phyloP scores from a whole-genome alignment of 1,140 invertebrate genomes.

The Pantala flavescens region DNA sequence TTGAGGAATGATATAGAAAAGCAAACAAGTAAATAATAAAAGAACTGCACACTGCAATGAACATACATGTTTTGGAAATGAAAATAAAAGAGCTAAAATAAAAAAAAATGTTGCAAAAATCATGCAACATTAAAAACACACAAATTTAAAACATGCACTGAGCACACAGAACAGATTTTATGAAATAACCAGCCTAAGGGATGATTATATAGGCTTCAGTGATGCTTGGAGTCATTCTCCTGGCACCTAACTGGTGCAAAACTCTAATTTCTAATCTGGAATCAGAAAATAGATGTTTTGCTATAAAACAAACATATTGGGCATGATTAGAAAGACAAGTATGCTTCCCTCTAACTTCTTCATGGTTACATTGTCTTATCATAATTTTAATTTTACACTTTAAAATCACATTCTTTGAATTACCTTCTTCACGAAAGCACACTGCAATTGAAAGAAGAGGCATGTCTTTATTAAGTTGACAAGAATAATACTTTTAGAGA shows the following conservation, averaged over 20 bases:
- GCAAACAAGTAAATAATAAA: no score
- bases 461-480: no score
- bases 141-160: no score
- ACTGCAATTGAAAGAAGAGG: not conserved
- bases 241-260: not conserved
- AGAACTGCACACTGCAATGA: no score
- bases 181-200: slow-evolving; percentile 1
- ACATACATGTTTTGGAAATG: no score
- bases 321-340: not conserved
- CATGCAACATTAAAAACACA: no score
- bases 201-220: not conserved
- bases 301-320: not conserved
- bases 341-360: not conserved
- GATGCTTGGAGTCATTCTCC: not conserved
- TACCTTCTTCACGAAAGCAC: not conserved
- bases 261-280: slow-evolving; percentile 6
- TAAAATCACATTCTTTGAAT: not conserved
- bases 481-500: no score
- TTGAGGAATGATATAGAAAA: no score
- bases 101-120: no score
- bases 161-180: not conserved
- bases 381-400: not conserved
- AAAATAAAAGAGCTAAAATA: no score
- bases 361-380: not conserved
- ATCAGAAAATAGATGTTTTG: not conserved